phyloP scores from a whole-genome alignment of 2,888 invertebrate genomes.

The Thecocarcelia acutangulata region DNA sequence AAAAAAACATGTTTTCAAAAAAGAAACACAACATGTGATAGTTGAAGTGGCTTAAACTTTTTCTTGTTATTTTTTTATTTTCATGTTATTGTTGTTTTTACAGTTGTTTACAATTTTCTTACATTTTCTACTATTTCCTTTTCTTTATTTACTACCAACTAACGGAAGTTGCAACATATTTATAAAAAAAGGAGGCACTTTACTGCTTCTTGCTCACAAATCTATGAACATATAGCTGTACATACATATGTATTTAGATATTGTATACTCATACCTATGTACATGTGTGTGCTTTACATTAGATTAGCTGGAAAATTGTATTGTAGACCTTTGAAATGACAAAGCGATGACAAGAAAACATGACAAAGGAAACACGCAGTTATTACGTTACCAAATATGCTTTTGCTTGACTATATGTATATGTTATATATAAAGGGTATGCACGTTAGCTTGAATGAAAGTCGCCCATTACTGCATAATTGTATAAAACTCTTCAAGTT shows the following conservation, averaged over 20 bases:
- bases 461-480: too few species aligned
- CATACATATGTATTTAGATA: too few species aligned
- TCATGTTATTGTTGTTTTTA: slow-evolving; percentile 24
- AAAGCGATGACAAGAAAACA: not conserved
- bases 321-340: not conserved
- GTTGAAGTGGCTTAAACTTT: slow-evolving; percentile 23
- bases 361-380: not conserved
- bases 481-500: too few species aligned
- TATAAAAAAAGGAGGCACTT: slow-evolving; percentile 66
- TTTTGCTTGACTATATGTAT: too few species aligned
- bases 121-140: slow-evolving; percentile 66
- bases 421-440: too few species aligned
- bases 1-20: not conserved
- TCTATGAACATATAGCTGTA: not conserved
- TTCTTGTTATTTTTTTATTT: slow-evolving; percentile 60
- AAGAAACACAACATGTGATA: slow-evolving; percentile 16
- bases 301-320: slow-evolving; percentile 8
- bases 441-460: too few species aligned
- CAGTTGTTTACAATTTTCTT: slow-evolving; percentile 63
- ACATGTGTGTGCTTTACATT: not conserved
- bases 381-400: too few species aligned
- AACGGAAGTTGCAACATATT: slow-evolving; percentile 69
- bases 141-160: slow-evolving; percentile 67
- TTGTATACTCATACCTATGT: not conserved
- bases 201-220: slow-evolving; percentile 41